Evolutionary conservation across 1,140 invertebrate genomes (phyloP).

Genomic region (Zophobas atratus): DNA sequence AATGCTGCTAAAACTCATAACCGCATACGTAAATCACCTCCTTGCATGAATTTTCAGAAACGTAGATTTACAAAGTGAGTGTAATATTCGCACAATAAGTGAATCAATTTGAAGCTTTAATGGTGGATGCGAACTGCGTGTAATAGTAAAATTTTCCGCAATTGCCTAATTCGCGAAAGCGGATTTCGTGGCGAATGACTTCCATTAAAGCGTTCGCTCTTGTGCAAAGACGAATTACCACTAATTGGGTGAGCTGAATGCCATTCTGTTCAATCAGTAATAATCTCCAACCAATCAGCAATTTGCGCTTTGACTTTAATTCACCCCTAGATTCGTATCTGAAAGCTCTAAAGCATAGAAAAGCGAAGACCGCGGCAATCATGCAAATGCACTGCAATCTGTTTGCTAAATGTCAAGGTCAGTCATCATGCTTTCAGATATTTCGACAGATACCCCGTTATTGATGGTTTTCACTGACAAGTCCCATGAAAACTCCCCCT

Average conservation of each 20-base stretch:
- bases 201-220: background rate
- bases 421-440: slow-evolving; percentile 28
- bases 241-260: slow-evolving; percentile 18
- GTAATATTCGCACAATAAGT: too few species aligned
- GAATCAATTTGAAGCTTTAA: too few species aligned
- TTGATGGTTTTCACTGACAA: slow-evolving; percentile 42
- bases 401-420: slow-evolving; percentile 47
- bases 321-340: slow-evolving; percentile 17
- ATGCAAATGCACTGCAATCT: slow-evolving; percentile 42
- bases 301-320: slow-evolving; percentile 26
- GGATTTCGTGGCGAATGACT: background rate
- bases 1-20: too few species aligned
- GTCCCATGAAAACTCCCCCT: background rate
- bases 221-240: slow-evolving; percentile 22
- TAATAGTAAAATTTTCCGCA: too few species aligned
- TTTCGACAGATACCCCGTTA: slow-evolving; percentile 37
- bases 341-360: slow-evolving; percentile 11
- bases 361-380: slow-evolving; percentile 21
- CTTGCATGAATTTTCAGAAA: too few species aligned
- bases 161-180: too few species aligned
- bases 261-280: background rate
- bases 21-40: too few species aligned
- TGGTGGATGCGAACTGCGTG: too few species aligned
- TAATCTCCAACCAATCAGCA: slow-evolving; percentile 34
- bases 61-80: too few species aligned